Conservation (phyloP, 2,113 vertebrate genomes). For the Silurus asotus region DNA sequence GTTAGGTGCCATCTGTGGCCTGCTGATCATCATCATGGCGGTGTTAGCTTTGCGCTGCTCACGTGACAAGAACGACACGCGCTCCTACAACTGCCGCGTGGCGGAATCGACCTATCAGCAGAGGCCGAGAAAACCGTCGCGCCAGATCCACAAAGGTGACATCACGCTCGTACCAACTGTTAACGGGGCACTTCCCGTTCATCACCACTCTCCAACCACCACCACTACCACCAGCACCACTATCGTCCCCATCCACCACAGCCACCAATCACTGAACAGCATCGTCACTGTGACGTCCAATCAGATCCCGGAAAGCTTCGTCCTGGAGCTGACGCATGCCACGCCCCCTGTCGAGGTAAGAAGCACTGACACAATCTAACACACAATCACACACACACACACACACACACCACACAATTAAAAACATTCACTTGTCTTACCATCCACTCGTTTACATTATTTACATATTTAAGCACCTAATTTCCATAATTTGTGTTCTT, state of each 20-base stretch:
- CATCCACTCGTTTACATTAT: neutral
- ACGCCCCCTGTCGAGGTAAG: constrained; percentile 97
- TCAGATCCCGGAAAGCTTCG: constrained; percentile 94
- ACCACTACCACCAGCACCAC: constrained; percentile 58
- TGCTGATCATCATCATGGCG: constrained; percentile 91
- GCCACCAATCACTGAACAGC: constrained; percentile 95
- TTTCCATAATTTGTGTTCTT: neutral
- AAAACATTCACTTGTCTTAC: neutral
- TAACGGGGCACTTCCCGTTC: constrained; percentile 92
- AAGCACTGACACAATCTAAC: constrained; percentile 21
- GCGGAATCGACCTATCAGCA: constrained; percentile 94
- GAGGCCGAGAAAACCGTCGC: constrained; percentile 89
- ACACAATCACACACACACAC: neutral
- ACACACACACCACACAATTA: neutral
- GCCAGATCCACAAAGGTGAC: constrained; percentile 96
- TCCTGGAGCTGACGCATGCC: constrained; percentile 90
- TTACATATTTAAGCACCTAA: neutral
- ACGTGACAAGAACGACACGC: constrained; percentile 91
- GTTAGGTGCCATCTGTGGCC: constrained; percentile 82
- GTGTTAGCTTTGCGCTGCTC: constrained; percentile 88
- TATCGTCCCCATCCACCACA: constrained; percentile 88
- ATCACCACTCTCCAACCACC: constrained; percentile 88
- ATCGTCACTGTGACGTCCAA: constrained; percentile 97
- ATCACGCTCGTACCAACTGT: constrained; percentile 92
- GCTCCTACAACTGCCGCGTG: constrained; percentile 95